Conservation (phyloP, 2,797 vertebrate species). For the Zenarchopterus dispar region DNA sequence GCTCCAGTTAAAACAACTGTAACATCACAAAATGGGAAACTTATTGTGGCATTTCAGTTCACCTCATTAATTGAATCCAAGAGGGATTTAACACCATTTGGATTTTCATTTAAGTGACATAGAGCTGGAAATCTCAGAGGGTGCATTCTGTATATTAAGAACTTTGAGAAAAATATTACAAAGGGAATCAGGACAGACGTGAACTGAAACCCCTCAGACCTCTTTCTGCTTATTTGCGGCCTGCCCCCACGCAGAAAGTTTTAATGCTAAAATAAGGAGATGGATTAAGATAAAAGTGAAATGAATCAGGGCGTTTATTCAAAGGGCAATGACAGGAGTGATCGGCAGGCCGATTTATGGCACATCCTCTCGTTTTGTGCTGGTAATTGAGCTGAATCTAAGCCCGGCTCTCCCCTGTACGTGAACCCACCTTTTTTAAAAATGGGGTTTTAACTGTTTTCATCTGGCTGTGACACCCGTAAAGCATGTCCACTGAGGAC, state of each 20-base stretch:
- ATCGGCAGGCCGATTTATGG: conserved; percentile 63
- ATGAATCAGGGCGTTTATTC: conserved; percentile 63
- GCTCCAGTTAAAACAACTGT: conserved; percentile 20
- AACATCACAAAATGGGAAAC: conserved; percentile 18
- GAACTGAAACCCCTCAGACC: conserved; percentile 2
- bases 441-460: conserved; percentile 74
- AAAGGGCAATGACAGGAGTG: conserved; percentile 41
- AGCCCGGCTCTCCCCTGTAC: conserved; percentile 9
- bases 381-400: conserved; percentile 60
- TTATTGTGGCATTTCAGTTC: conserved; percentile 35
- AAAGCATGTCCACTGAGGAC: conserved; percentile 67
- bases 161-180: background rate
- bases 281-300: conserved; percentile 61
- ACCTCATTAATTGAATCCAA: conserved; percentile 50
- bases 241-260: conserved; percentile 10
- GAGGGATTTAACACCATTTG: conserved; percentile 40
- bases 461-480: conserved; percentile 60
- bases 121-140: conserved; percentile 4
- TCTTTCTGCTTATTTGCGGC: background rate
- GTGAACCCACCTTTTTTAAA: conserved; percentile 56
- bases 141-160: conserved; percentile 8
- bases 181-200: background rate
- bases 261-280: conserved; percentile 56
- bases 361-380: conserved; percentile 41
- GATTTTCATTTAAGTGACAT: conserved; percentile 26